Conservation (phyloP, 2,797 vertebrate genomes). For the Trichosurus vulpecula region DNA sequence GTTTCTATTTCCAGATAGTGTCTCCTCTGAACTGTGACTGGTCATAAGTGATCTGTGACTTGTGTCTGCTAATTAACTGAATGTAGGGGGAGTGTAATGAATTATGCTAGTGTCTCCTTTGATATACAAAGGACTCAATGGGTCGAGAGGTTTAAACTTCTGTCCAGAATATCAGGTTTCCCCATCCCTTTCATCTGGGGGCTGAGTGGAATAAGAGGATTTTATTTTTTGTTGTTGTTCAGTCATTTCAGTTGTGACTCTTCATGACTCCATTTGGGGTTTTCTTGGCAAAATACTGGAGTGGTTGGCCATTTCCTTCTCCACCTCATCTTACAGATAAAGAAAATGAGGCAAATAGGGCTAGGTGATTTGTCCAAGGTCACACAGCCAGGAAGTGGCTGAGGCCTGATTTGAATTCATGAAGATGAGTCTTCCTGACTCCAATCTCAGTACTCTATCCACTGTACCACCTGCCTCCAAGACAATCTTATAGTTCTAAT, state of each 20-base stretch:
- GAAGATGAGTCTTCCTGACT: neutral
- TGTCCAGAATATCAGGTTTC: neutral
- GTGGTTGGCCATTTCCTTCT: neutral
- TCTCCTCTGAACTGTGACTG: neutral
- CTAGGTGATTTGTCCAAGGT: neutral
- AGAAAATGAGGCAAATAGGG: neutral
- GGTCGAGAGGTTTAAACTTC: no score
- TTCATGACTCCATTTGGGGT: neutral
- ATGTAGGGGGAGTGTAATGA: neutral
- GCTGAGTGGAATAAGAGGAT: neutral
- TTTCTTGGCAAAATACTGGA: neutral
- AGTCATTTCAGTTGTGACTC: neutral
- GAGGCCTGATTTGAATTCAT: neutral
- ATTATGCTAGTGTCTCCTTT: neutral
- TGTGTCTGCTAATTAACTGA: neutral
- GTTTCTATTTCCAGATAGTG: neutral
- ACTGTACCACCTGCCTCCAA: neutral
- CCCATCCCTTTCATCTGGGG: neutral
- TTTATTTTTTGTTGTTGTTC: neutral
- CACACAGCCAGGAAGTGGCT: neutral
- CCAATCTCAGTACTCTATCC: neutral
- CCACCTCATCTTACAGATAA: neutral
- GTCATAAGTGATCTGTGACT: neutral
- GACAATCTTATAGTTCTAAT: neutral
- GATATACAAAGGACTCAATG: neutral